A percentile compares a stretch with the other conserved stretches of the same genome.
Conservation (phyloP, 2,797 vertebrate species). For the Zalophus californianus region DNA sequence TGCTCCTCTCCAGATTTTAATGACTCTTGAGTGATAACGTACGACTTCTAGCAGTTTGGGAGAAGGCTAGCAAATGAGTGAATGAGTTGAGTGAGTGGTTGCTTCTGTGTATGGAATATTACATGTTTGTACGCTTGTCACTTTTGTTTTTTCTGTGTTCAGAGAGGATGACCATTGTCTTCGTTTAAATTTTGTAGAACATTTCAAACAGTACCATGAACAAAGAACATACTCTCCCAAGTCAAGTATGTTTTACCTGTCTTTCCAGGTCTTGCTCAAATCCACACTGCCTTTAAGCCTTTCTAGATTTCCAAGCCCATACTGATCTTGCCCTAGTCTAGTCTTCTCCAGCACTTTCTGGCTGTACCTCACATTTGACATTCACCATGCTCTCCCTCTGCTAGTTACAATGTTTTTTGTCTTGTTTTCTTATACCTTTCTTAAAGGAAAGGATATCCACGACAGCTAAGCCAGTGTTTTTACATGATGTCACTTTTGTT, state of each 20-base stretch:
- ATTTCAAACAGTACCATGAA: slow-evolving; percentile 1
- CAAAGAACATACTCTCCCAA: neutral
- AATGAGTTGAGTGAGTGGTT: neutral
- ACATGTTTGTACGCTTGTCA: neutral
- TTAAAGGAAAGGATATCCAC: neutral
- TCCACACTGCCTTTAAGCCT: neutral
- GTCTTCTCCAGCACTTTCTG: slow-evolving; percentile 18
- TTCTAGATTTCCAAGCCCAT: neutral
- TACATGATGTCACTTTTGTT: neutral
- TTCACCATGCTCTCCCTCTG: neutral
- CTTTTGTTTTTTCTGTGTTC: slow-evolving; percentile 45
- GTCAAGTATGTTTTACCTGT: slow-evolving; percentile 22
- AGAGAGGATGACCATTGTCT: neutral
- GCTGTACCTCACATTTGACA: neutral
- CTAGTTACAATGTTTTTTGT: slow-evolving; percentile 13
- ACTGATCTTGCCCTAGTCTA: neutral
- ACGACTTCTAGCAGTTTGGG: slow-evolving; percentile 26
- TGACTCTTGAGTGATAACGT: neutral
- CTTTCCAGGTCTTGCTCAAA: slow-evolving; percentile 26
- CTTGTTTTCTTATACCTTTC: neutral
- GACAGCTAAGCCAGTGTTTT: neutral
- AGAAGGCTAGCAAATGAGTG: neutral
- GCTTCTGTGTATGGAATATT: neutral
- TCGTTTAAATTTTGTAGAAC: slow-evolving; percentile 37
- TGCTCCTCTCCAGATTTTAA: neutral